Conservation (phyloP, 2,888 invertebrate species). For the Sicus ferrugineus region DNA sequence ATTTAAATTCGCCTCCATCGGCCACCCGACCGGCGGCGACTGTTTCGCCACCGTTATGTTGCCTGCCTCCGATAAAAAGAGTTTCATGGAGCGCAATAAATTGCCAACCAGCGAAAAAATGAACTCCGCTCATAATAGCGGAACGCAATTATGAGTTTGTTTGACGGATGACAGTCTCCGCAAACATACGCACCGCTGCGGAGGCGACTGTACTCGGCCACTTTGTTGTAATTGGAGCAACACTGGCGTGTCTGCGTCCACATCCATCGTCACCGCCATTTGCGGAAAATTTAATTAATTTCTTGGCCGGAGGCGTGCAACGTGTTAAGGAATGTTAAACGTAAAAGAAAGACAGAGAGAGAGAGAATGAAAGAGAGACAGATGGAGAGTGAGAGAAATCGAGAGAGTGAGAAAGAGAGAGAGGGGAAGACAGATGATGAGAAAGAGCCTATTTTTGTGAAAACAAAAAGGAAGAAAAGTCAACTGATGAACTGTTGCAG, state of each 20-base stretch:
- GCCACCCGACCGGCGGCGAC: no score
- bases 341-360: constrained; percentile 11
- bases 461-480: background rate
- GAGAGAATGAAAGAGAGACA: background rate
- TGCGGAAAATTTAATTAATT: constrained; percentile 34
- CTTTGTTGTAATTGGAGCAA: constrained; percentile 4
- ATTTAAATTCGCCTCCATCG: constrained; percentile 3
- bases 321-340: constrained; percentile 3
- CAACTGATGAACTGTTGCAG: no score
- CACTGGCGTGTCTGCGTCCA: background rate
- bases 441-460: background rate
- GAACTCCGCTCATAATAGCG: constrained; percentile 4
- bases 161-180: constrained; percentile 31
- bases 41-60: no score
- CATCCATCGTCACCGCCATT: constrained; percentile 20
- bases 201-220: background rate
- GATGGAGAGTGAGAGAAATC: background rate
- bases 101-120: constrained; percentile 27
- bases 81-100: constrained; percentile 37
- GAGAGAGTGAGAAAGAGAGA: background rate
- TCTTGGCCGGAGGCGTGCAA: constrained; percentile 20
- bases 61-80: background rate
- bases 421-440: background rate
- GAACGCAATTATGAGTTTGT: constrained; percentile 31
- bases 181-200: constrained; percentile 5